phyloP scores from a whole-genome alignment of 37 sponge, comb jelly and placozoan species.

The Ephydatia muelleri region DNA sequence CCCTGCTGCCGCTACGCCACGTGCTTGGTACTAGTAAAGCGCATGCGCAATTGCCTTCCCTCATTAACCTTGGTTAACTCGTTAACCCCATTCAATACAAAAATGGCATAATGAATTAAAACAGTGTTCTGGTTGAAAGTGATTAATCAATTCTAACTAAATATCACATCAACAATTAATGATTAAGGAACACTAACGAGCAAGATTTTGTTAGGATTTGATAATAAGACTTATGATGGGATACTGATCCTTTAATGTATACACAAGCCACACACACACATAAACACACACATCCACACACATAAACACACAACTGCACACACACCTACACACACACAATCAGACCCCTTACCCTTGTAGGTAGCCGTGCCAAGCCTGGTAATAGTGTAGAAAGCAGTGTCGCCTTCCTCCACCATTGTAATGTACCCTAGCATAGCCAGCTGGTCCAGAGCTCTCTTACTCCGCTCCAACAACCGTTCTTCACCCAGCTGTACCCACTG shows the following conservation, averaged over 20 bases:
- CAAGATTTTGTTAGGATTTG: background rate
- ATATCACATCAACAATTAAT: background rate
- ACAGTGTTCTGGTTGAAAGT: too few relatives aligned
- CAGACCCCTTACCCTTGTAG: conserved; percentile 59
- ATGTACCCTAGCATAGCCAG: conserved; percentile 40
- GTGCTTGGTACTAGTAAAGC: too few relatives aligned
- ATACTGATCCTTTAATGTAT: background rate
- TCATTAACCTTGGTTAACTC: too few relatives aligned
- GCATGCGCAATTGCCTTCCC: too few relatives aligned
- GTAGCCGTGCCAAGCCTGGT: conserved; percentile 75
- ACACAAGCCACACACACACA: conserved; percentile 1
- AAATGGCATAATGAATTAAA: too few relatives aligned
- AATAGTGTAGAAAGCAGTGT: conserved; percentile 6
- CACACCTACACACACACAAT: background rate
- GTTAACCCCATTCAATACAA: too few relatives aligned
- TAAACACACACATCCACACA: background rate
- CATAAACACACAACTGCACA: background rate
- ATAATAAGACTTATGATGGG: too few relatives aligned
- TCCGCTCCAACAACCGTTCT: conserved; percentile 3
- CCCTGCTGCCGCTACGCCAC: too few relatives aligned
- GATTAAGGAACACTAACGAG: background rate
- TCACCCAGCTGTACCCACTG: conserved; percentile 46
- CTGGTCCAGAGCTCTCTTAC: background rate
- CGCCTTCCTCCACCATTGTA: conserved; percentile 4
- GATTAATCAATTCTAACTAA: background rate